phyloP scores from a whole-genome alignment of 2,113 vertebrate genomes.

The Sinocyclocheilus anophthalmus region DNA sequence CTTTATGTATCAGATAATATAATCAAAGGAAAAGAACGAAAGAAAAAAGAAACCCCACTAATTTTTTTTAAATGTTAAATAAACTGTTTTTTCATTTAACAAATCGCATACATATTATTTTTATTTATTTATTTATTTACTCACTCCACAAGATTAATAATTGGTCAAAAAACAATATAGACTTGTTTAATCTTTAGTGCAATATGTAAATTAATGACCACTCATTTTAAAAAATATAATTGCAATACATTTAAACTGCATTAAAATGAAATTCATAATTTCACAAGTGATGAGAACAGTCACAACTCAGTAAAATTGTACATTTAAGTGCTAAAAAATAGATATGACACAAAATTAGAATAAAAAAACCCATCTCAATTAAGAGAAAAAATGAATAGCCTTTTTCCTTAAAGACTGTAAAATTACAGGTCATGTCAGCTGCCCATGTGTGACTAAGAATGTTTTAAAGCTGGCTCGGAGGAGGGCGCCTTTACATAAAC shows the following conservation, averaged over 20 bases:
- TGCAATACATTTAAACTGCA: background rate
- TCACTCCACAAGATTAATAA: background rate
- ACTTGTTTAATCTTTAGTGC: background rate
- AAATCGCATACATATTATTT: no score
- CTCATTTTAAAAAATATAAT: background rate
- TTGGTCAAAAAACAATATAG: background rate
- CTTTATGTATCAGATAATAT: no score
- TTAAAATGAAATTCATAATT: background rate
- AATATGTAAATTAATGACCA: no score
- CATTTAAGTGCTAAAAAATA: background rate
- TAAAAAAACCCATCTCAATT: background rate
- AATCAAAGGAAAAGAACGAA: no score
- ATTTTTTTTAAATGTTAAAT: no score
- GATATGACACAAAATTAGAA: background rate
- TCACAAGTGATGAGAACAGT: background rate
- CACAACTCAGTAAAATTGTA: background rate
- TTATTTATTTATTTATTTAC: background rate
- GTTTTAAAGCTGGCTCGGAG: conserved; percentile 10
- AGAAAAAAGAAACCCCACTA: no score
- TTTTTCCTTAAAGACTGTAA: background rate
- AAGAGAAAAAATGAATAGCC: background rate
- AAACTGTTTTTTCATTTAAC: no score
- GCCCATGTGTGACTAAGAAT: background rate
- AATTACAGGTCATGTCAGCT: background rate
- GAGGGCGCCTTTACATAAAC: conserved; percentile 9